Evolutionary conservation across 2,797 vertebrate species (phyloP).

Genomic region (Halcyon badia): DNA sequence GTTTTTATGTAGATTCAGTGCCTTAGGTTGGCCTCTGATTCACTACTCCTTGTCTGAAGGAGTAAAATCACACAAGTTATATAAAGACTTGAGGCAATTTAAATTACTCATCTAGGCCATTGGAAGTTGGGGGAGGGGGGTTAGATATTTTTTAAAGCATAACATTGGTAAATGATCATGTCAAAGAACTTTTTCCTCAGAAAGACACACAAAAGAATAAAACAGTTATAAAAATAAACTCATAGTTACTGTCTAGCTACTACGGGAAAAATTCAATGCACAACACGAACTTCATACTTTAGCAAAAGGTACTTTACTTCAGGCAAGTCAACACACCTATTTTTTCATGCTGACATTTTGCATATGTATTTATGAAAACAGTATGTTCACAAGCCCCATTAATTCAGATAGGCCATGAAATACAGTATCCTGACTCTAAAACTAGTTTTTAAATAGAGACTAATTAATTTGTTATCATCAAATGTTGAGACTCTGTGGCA

Average conservation of each 20-base stretch:
- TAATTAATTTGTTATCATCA: constrained; percentile 49
- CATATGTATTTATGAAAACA: not conserved
- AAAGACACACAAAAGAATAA: not conserved
- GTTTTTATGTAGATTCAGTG: constrained; percentile 80
- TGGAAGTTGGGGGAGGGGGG: not conserved
- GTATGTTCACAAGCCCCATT: not conserved
- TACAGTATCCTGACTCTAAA: not conserved
- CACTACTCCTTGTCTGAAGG: constrained; percentile 50
- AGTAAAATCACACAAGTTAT: constrained; percentile 58
- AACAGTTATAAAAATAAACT: not conserved
- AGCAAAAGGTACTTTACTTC: not conserved
- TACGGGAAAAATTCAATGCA: not conserved
- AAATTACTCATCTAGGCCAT: constrained; percentile 50
- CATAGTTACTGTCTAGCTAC: not conserved
- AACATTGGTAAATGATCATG: constrained; percentile 12
- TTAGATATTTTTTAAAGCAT: not conserved
- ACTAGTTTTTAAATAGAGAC: not conserved
- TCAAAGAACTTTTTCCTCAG: not conserved
- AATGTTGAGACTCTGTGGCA: constrained; percentile 8
- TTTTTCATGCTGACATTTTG: not conserved
- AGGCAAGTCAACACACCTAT: not conserved
- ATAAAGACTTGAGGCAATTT: constrained; percentile 64
- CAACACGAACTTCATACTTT: not conserved
- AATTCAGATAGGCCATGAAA: not conserved
- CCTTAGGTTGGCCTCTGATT: constrained; percentile 71